Evolutionary conservation across 2,888 invertebrate species (phyloP).

Genomic region (Polyommatus iphigenia): DNA sequence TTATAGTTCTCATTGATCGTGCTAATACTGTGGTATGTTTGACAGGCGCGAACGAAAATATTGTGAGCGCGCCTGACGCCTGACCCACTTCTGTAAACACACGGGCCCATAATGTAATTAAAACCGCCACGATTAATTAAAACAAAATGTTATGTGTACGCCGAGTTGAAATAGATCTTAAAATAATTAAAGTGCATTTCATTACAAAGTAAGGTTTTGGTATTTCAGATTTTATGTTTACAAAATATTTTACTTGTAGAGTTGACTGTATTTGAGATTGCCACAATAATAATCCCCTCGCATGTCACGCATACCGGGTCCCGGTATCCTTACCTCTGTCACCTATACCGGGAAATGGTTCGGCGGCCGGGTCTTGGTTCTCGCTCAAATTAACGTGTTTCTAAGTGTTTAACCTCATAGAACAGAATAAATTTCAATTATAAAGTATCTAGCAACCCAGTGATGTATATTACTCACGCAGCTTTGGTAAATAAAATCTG

Average conservation of each 20-base stretch:
- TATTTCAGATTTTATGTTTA: neutral
- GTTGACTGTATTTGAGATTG: no score
- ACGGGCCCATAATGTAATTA: slow-evolving; percentile 18
- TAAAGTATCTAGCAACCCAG: no score
- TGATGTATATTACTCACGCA: no score
- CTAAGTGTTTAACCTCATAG: no score
- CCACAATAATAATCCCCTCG: no score
- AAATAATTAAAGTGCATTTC: slow-evolving; percentile 13
- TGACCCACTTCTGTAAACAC: slow-evolving; percentile 8
- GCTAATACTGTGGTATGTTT: neutral
- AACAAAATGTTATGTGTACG: slow-evolving; percentile 6
- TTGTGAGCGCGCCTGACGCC: neutral
- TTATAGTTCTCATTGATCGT: neutral
- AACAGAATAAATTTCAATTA: no score
- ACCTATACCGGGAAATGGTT: no score
- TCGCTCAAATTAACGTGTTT: no score
- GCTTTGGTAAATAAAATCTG: no score
- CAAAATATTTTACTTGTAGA: neutral
- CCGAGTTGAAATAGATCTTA: slow-evolving; percentile 2
- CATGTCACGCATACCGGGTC: no score
- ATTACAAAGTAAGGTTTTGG: neutral
- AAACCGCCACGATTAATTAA: slow-evolving; percentile 5
- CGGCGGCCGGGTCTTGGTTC: no score
- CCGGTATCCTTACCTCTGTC: no score
- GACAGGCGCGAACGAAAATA: neutral